Evolutionary conservation across 2,797 vertebrate genomes (phyloP), one percentile per base, ranked within the genome.

Genomic region (Leuciscus waleckii): DNA sequence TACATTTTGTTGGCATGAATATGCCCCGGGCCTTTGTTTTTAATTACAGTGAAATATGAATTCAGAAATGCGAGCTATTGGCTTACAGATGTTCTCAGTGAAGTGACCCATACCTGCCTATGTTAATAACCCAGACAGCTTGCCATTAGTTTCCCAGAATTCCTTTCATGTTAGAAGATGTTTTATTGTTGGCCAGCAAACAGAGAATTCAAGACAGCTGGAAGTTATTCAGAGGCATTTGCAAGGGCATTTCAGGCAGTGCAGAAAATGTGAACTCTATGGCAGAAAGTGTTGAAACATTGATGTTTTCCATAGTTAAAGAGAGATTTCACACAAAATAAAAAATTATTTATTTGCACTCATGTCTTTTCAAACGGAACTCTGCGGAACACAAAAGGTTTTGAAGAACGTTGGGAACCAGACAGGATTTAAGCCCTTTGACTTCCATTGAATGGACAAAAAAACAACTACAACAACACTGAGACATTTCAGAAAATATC

Each of bases 181-280:
- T 58, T 29, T 29, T 61, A 21, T 74, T 74, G 69, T 46, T 46
- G 37, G 81, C 69, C 19, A 14, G 4, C 69, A 63, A 16, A 54
- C 29, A 54, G 16, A 73, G 80, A 63, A 61, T 61, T 71, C 49
- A 82, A 58, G 37, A 82, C 69, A 58, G 69, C 68, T 71, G 81
- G 69, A 82, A 82, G 81, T 29, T 82, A 21, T 77, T 77, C 32
- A 21, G 29, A 58, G 51, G 70, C 79, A 19, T 82, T 73, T 63
- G 39, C 69, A 46, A 82, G 68, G 54, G 68, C 69, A 73, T 39
- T 21, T 70, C 80, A 71, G 69, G 69, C 49, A 73, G 70, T 7
- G 17, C 37, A 61, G 39, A 73, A 70, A 17, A 69, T 56, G 16
- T 37, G 49, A 81, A 26, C 16, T 81, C 46, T 17, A 23, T 69